Base-by-base conservation (phyloP, 2,888 invertebrate species). In the Oligia fasciuncula region DNA sequence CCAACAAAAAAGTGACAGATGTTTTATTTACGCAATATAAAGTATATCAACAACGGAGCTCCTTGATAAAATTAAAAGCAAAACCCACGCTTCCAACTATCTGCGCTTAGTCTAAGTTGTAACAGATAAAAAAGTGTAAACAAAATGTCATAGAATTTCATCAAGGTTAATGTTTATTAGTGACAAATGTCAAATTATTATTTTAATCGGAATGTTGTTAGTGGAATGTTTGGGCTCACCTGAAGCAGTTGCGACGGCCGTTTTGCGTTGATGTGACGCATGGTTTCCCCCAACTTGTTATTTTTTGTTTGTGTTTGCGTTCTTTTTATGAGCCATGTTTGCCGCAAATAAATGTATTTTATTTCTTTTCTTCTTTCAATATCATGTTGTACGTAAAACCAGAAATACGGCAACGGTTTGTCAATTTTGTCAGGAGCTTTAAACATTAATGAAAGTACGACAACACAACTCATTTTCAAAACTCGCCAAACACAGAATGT, bases 1-100 rank as follows among this genome's bases (percentile, higher is more conserved):
- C 4, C 23, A 54, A 43, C 65, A 77, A 29, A 76, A 17, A 54
- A 54, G 8, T 46, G 8, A 46, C 43, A 46, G 1, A 35, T 17
- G 9, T 57, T 19, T 65, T 6, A 17, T n/a, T n/a, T 17, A 17
- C 8, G n/a, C n/a, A 29, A 40, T 40, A 13, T 49, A 17, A 49
- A 43, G 1, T 9, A 6, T 3, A 13, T 43, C 5, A 63, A 46
- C 40, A 49, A 40, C 17, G 1, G 0, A 66, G 57, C 82, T 66
- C 65, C 76, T 81, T 40, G 43, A 35, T 60, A 4, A 29, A 23
- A 62, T 40, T 51, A 62, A 83, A 54, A 66, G 60, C 70, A 83
- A 83, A n/a, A 77, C 19, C 14, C 69, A 40, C 46, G 13, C 60
- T 4, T 19, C 1, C 70, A 62, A 60, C 57, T 43, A 19, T 14